Evolutionary conservation across 2,888 invertebrate genomes (phyloP), one percentile per base, ranked within the genome.

Genomic region (Pherbina coryleti): DNA sequence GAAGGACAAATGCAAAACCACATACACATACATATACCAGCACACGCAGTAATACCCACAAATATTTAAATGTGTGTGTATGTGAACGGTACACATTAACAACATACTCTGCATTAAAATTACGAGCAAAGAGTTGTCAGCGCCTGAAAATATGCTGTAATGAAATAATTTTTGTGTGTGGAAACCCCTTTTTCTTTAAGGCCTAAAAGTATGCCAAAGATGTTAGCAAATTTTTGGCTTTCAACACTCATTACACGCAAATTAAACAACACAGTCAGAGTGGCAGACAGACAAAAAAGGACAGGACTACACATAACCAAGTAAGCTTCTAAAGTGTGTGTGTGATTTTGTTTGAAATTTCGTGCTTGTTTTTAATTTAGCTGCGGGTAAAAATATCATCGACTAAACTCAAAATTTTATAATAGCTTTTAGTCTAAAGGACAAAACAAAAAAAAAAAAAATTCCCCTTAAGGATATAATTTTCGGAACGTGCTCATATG

Each of bases 211-310:
- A 81, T 82, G 79, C 76, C 79, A 80, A 78, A 79, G 78, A 79
- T 73, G 71, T 77, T 77, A 67, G 25, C 67, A 57, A 79, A 79
- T 79, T 28, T 60, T 60, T 80, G 77, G 71, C 80, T 81, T 81
- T 80, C 77, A 81, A 80, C 81, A 81, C 80, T 81, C 82, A 83
- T 83, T 83, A 83, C 78, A 82, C 80, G 81, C 82, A 82, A 81
- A 80, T 83, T 82, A 81, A 78, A 77, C 79, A 78, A 77, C 79
- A 22, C 25, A 28, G 34, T 37, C 57, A 22, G 19, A 57, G 55
- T 44, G 37, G 2, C 9, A 57, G 57, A 25, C 9, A 60, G 28
- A 14, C 22, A 55, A 44, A 62, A 28, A 55, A 37, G 53, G n/a
- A 11, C 57, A n/a, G 31, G n/a, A n/a, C 51, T 28, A n/a, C 19